A percentile compares a stretch with the other conserved stretches of the same genome.
Evolutionary conservation across 1,140 invertebrate species (phyloP).

Genomic region (Polypedilum vanderplanki): DNA sequence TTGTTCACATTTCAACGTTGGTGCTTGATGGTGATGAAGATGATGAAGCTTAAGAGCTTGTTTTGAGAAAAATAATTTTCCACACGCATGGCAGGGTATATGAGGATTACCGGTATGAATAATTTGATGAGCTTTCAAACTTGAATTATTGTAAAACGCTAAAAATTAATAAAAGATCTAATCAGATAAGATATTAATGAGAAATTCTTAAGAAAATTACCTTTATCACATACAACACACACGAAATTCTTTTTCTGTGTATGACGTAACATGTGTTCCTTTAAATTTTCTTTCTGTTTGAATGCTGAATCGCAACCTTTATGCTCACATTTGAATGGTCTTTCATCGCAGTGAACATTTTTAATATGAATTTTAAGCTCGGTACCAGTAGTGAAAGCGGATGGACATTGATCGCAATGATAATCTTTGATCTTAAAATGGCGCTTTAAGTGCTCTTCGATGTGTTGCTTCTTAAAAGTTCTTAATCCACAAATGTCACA

Average conservation of each 20-base stretch:
- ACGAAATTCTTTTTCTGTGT: slow-evolving; percentile 25
- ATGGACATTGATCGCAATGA: slow-evolving; percentile 21
- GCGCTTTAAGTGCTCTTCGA: background rate
- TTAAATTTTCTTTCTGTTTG: slow-evolving; percentile 20
- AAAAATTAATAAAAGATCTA: too few relatives aligned
- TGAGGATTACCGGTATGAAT: slow-evolving; percentile 21
- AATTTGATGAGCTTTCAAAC: slow-evolving; percentile 20
- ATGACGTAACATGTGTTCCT: slow-evolving; percentile 22
- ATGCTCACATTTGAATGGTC: slow-evolving; percentile 21
- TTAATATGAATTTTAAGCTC: slow-evolving; percentile 22
- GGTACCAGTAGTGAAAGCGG: slow-evolving; percentile 1
- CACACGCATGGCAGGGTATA: slow-evolving; percentile 7
- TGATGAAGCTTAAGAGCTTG: slow-evolving; percentile 27
- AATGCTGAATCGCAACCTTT: slow-evolving; percentile 24
- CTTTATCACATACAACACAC: slow-evolving; percentile 6
- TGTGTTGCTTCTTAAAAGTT: slow-evolving; percentile 11
- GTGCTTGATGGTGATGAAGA: slow-evolving; percentile 24
- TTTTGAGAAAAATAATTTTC: slow-evolving; percentile 22
- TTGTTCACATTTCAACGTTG: slow-evolving; percentile 24
- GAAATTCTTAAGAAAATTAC: background rate
- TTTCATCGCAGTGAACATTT: background rate
- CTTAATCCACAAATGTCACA: background rate
- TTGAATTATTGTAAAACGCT: slow-evolving; percentile 24
- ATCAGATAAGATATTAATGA: too few relatives aligned
- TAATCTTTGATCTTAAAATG: slow-evolving; percentile 22